Evolutionary conservation across 2,797 vertebrate species (phyloP).

Genomic region (Smutsia temminckii): DNA sequence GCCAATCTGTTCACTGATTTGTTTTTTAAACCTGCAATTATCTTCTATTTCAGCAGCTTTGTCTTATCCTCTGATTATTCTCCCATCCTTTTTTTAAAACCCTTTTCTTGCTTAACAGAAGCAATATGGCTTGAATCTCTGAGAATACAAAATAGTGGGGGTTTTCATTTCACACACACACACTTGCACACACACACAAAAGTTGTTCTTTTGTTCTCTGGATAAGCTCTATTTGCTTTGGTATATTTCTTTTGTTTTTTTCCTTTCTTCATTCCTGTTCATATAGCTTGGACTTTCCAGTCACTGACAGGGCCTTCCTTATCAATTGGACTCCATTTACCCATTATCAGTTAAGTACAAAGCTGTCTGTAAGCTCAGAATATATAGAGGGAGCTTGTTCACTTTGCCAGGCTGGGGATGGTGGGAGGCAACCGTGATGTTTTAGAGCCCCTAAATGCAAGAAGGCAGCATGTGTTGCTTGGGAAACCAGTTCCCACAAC

Average conservation of each 20-base stretch:
- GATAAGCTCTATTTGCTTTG: background rate
- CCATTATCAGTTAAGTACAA: background rate
- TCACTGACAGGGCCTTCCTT: background rate
- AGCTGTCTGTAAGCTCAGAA: background rate
- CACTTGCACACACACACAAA: too few relatives aligned
- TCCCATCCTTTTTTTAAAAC: background rate
- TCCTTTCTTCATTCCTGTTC: background rate
- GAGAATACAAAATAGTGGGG: background rate
- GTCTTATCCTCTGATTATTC: background rate
- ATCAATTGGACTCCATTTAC: background rate
- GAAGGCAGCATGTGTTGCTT: background rate
- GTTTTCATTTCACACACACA: background rate
- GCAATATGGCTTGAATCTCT: background rate
- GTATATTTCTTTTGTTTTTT: background rate
- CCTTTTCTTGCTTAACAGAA: background rate
- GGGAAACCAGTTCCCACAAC: background rate
- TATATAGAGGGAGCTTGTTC: background rate
- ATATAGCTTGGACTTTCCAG: background rate
- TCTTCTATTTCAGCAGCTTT: background rate
- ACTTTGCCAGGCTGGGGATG: rapidly evolving
- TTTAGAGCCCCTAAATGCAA: background rate
- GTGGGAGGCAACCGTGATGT: background rate
- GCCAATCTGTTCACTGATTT: background rate
- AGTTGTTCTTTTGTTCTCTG: background rate
- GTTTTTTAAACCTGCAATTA: background rate